These are phyloP conservation scores for Galaxea fascicularis DNA, from an alignment of 92 coral and sea anemone genomes.

Conservation along the genomic window DNA sequence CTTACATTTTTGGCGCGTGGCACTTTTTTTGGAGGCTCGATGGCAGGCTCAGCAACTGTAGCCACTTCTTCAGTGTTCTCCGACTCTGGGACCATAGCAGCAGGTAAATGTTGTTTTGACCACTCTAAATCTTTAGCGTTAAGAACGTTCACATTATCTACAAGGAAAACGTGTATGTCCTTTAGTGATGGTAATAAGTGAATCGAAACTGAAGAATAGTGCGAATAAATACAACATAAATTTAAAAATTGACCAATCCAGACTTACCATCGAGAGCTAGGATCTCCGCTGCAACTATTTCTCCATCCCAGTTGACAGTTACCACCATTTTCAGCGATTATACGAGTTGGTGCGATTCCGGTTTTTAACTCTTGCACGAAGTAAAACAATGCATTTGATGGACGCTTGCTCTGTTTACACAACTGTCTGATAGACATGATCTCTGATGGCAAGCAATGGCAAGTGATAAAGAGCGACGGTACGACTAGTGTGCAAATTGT, in stretches of 20 bases:
- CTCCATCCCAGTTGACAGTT: no score
- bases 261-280: slow-evolving; percentile 28
- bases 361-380: neutral
- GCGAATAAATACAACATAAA: no score
- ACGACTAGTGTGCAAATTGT: neutral
- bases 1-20: slow-evolving; percentile 19
- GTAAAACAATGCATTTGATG: slow-evolving; percentile 17
- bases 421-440: slow-evolving; percentile 23
- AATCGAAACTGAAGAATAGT: no score
- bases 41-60: neutral
- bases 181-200: neutral
- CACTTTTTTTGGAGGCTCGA: slow-evolving; percentile 22
- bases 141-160: slow-evolving; percentile 17
- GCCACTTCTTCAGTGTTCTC: slow-evolving; percentile 4
- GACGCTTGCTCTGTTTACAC: slow-evolving; percentile 13
- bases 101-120: slow-evolving; percentile 22
- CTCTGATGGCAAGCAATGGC: neutral
- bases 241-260: no score
- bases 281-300: slow-evolving; percentile 21
- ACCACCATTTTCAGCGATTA: slow-evolving; percentile 15
- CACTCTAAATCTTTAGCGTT: slow-evolving; percentile 18
- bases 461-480: neutral
- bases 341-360: slow-evolving; percentile 16
- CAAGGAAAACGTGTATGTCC: neutral
- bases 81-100: neutral